Evolutionary conservation across 2,113 vertebrate species (phyloP).

Genomic region (Megaceryle torquata): DNA sequence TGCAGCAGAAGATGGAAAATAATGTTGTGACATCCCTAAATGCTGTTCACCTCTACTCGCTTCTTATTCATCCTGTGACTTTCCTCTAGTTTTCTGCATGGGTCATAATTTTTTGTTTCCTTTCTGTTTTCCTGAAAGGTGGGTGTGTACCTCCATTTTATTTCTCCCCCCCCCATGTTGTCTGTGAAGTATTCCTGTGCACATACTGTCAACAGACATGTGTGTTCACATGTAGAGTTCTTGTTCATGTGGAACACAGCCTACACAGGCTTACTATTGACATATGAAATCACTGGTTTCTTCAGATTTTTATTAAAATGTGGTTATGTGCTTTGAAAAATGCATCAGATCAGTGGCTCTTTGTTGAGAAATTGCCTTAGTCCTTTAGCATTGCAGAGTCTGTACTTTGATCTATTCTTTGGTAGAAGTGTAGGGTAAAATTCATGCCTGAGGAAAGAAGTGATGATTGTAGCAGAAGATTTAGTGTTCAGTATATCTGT

Average conservation of each 20-base stretch:
- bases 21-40: constrained; percentile 82
- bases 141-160: constrained; percentile 59
- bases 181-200: constrained; percentile 48
- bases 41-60: constrained; percentile 53
- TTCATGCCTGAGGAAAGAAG: neutral
- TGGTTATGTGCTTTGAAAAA: constrained; percentile 2
- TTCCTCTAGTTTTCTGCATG: constrained; percentile 71
- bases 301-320: constrained; percentile 9
- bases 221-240: constrained; percentile 10
- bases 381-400: neutral
- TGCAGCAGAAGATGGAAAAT: constrained; percentile 72
- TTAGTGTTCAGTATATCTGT: neutral
- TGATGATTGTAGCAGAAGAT: neutral
- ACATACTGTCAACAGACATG: constrained; percentile 50
- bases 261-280: neutral
- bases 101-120: constrained; percentile 23
- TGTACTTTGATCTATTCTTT: neutral
- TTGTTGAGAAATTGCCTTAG: neutral
- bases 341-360: neutral
- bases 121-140: constrained; percentile 41
- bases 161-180: constrained; percentile 5
- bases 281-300: neutral
- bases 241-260: neutral
- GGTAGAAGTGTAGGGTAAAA: neutral
- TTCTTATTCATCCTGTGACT: constrained; percentile 63